Evolutionary conservation across 2,797 vertebrate genomes (phyloP).

Genomic region (Alectoris magna): DNA sequence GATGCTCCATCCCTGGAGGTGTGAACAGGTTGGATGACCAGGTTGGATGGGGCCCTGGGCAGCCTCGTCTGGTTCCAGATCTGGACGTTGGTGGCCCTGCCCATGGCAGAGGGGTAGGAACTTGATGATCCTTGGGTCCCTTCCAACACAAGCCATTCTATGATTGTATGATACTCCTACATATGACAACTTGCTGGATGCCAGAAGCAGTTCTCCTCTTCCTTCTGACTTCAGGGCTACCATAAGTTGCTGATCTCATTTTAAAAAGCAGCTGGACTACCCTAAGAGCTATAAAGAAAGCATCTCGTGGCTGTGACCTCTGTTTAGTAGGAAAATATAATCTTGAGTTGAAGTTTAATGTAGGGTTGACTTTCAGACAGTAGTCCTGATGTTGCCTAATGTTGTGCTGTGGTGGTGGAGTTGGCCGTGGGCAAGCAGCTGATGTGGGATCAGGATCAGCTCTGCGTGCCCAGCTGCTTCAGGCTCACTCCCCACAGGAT

Average conservation of each 20-base stretch:
- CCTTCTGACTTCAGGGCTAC: not conserved
- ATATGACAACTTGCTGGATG: not conserved
- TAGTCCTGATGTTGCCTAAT: not conserved
- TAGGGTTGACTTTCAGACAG: not conserved
- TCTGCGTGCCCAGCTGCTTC: not conserved
- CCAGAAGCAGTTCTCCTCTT: not conserved
- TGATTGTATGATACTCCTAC: not conserved
- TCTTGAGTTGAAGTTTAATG: not conserved
- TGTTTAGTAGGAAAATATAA: conserved; percentile 10
- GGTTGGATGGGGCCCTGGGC: too few species aligned
- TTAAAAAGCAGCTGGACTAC: not conserved
- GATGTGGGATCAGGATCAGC: not conserved
- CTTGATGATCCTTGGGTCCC: too few species aligned
- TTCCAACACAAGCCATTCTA: too few species aligned
- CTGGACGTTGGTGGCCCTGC: too few species aligned
- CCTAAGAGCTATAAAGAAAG: not conserved
- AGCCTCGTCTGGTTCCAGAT: too few species aligned
- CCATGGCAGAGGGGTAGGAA: too few species aligned
- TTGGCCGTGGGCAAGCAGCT: not conserved
- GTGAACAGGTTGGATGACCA: too few species aligned
- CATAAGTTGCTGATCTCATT: not conserved
- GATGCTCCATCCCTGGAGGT: too few species aligned
- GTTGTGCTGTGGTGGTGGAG: not conserved
- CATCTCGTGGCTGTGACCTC: not conserved
- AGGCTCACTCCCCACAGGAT: not conserved